Evolutionary conservation across 2,888 invertebrate species (phyloP), one percentile per base, ranked within the genome.

Genomic region (Drosophila recens): DNA sequence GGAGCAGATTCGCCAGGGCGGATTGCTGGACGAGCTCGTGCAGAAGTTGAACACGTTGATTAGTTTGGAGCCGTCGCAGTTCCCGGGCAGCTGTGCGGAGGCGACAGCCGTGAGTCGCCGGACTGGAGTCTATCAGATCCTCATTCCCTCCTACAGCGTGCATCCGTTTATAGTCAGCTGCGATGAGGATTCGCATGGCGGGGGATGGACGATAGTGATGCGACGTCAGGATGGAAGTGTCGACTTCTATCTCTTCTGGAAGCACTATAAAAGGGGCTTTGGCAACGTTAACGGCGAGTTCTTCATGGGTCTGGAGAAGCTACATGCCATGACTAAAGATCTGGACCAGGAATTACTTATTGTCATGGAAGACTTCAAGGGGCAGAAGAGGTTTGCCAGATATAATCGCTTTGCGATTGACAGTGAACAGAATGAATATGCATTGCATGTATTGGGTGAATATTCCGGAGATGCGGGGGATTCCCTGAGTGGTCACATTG

Each of bases 171-270:
- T 95, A 89, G 95, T 94, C 0, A 53, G 57, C 4, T 91, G 90
- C 36, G 95, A 69, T 48, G 69, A 53, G 52, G 38, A 52, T 95
- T 53, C 49, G 1, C 93, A 93, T 0, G 94, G 94, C 0, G 95
- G 95, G 0, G 95, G 95, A 9, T 96, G 96, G 96, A 95, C 95
- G 53, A 94, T 95, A 93, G 95, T 62, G 92, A 95, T 95, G 89
- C 94, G 94, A 79, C 94, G 96, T 34, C 94, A 93, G 75, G 95
- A 95, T 74, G 96, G 96, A 0, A 93, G 94, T 3, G 94, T 95
- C 82, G 95, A 95, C 76, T 96, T 96, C 90, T 94, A 94, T 81
- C 94, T 94, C 72, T 91, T 93, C 54, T 96, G 95, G 95, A 87
- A 93, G 0, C 95, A 95, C 56, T 96, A 96, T 87, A 95, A 75